Percentiles rank a stretch among this genome's conserved stretches.
Evolutionary conservation across 2,113 vertebrate genomes (phyloP).

Genomic region (Grallaria varia): DNA sequence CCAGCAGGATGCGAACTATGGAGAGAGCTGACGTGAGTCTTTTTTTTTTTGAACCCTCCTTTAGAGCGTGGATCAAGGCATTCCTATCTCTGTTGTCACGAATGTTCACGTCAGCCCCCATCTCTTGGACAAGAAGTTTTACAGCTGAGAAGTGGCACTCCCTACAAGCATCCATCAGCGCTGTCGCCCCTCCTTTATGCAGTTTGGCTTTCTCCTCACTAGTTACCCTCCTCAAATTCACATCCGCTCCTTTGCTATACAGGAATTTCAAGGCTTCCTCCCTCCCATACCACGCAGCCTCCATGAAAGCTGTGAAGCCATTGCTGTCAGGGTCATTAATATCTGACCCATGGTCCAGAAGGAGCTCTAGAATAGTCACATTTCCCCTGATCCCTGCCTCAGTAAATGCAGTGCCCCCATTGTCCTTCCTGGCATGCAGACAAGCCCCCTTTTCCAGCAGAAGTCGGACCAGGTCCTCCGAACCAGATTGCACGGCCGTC

Average conservation of each 20-base stretch:
- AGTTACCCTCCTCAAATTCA: constrained; percentile 57
- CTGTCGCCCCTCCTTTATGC: constrained; percentile 67
- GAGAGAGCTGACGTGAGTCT: not conserved
- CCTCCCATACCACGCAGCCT: constrained; percentile 24
- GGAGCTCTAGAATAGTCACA: constrained; percentile 3
- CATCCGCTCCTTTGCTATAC: constrained; percentile 26
- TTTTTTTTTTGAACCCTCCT: fast-evolving
- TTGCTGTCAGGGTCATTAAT: constrained; percentile 54
- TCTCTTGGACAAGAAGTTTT: constrained; percentile 51
- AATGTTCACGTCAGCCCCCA: constrained; percentile 61
- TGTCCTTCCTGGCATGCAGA: constrained; percentile 54
- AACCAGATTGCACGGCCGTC: not conserved
- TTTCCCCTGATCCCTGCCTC: constrained; percentile 46
- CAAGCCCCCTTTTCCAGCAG: constrained; percentile 63
- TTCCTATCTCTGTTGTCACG: constrained; percentile 70
- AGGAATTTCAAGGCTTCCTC: constrained; percentile 67
- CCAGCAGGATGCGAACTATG: constrained; percentile 31
- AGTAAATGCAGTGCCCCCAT: constrained; percentile 70
- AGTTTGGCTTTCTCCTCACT: constrained; percentile 18
- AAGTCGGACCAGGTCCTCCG: constrained; percentile 5
- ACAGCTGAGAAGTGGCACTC: not conserved
- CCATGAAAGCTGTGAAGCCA: constrained; percentile 78
- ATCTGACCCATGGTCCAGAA: constrained; percentile 22
- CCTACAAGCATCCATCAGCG: constrained; percentile 71
- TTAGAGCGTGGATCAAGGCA: constrained; percentile 58